Conservation (phyloP, 2,113 vertebrate species). For the Saccopteryx leptura region DNA sequence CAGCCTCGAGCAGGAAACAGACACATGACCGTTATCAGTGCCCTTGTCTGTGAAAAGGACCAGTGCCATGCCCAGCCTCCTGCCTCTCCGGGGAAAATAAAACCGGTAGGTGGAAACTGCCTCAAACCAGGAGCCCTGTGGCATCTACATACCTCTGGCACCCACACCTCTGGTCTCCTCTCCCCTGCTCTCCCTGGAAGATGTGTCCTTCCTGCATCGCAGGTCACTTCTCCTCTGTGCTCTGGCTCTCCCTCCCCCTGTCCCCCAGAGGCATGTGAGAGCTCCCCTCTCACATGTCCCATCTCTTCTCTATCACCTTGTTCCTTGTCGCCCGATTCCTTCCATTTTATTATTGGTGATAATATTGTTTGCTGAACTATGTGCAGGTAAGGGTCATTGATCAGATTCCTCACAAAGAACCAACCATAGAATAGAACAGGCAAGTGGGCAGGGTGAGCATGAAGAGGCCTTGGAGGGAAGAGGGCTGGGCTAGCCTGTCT, state of each 20-base stretch:
- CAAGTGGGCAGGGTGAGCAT: too few relatives aligned
- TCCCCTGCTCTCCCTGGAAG: not conserved
- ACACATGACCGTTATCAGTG: too few relatives aligned
- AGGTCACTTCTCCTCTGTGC: not conserved
- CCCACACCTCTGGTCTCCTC: not conserved
- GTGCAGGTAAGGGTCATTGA: not conserved
- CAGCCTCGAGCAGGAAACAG: not conserved
- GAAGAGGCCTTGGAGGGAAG: too few relatives aligned
- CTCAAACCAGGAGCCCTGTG: not conserved
- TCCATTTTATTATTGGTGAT: not conserved
- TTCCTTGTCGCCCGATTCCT: not conserved
- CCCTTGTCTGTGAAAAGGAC: not conserved
- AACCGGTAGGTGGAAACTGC: not conserved
- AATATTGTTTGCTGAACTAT: not conserved
- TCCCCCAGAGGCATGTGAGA: accelerated
- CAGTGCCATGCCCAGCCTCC: accelerated
- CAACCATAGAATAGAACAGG: not conserved
- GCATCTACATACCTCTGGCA: accelerated
- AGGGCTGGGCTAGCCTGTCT: too few relatives aligned
- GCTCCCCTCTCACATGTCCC: not conserved
- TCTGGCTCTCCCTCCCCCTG: not conserved
- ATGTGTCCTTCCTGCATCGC: not conserved
- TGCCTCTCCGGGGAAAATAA: not conserved
- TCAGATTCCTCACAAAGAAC: not conserved
- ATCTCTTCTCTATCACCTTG: not conserved